These are phyloP conservation scores for Phainopepla nitens DNA, from an alignment of 2,113 vertebrate genomes.

Conservation along the genomic window DNA sequence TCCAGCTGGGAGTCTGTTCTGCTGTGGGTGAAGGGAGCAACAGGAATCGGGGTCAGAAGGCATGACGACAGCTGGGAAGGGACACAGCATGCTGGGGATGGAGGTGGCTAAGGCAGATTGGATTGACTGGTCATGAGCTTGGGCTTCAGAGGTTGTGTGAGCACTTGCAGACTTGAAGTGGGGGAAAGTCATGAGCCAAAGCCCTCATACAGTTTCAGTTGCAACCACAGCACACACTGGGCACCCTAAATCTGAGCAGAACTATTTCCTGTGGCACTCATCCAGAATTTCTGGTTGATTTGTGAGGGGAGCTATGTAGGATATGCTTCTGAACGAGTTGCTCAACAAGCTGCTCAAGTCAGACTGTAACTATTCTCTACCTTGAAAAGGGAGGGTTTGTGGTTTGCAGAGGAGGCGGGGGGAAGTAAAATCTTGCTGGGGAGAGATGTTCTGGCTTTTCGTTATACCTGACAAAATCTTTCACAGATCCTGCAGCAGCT, in stretches of 20 bases:
- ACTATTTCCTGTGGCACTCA: background rate
- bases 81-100: background rate
- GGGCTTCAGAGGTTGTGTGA: background rate
- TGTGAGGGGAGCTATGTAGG: background rate
- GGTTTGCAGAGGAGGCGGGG: background rate
- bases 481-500: background rate
- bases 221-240: background rate
- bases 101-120: background rate
- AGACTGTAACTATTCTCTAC: background rate
- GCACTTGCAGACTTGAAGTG: background rate
- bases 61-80: background rate
- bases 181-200: background rate
- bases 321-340: background rate
- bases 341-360: background rate
- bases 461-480: background rate
- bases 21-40: background rate
- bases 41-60: background rate
- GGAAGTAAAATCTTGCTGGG: background rate
- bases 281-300: background rate
- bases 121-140: background rate
- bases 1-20: background rate
- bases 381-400: background rate
- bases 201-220: background rate
- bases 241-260: background rate
- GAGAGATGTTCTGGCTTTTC: background rate